These are phyloP conservation scores for Calidris pugnax DNA, from an alignment of 2,113 vertebrate species.

Conservation along the genomic window DNA sequence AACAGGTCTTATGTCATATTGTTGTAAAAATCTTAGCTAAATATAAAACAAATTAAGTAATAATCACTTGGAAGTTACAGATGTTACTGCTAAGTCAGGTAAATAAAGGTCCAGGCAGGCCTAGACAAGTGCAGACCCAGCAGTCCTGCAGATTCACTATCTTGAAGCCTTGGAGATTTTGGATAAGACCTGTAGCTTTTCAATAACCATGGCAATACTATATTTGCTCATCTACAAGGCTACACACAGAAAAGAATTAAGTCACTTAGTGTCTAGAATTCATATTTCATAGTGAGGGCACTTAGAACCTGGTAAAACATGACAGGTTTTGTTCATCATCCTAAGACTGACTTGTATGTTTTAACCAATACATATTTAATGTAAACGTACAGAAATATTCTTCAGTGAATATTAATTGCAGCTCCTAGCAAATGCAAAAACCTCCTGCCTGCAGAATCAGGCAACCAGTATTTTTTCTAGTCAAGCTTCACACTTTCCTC, in stretches of 20 bases:
- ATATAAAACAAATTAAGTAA: neutral
- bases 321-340: neutral
- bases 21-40: neutral
- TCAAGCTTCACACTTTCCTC: neutral
- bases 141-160: neutral
- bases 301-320: neutral
- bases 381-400: neutral
- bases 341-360: neutral
- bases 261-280: neutral
- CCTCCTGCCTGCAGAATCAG: neutral
- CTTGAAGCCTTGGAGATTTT: neutral
- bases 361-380: neutral
- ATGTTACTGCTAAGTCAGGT: neutral
- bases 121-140: neutral
- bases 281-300: neutral
- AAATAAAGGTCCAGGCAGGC: neutral
- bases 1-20: neutral
- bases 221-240: neutral
- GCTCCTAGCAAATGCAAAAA: neutral
- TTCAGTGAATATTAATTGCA: neutral
- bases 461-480: neutral
- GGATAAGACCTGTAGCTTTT: neutral
- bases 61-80: neutral
- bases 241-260: neutral
- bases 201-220: accelerated